Conservation (phyloP, 2,797 vertebrate species). For the Lepus townsendii region DNA sequence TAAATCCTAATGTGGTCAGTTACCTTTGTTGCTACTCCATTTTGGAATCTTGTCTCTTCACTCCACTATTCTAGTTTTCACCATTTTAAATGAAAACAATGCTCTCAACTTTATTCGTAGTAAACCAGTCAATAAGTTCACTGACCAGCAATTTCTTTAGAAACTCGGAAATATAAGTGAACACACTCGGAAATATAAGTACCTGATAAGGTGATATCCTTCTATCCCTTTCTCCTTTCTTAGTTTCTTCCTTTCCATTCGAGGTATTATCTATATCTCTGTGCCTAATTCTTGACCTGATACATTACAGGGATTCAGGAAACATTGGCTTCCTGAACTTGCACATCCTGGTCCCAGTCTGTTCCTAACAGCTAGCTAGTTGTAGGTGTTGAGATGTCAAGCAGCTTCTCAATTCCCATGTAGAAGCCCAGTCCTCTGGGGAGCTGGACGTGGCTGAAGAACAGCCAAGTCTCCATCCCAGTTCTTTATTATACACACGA, state of each 20-base stretch:
- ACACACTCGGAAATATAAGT: neutral
- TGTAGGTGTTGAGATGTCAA: neutral
- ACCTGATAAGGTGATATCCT: neutral
- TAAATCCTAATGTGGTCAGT: neutral
- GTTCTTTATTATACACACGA: neutral
- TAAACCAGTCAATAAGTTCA: neutral
- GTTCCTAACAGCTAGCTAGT: neutral
- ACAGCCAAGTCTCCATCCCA: neutral
- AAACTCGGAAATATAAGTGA: neutral
- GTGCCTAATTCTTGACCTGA: neutral
- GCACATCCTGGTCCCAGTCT: neutral
- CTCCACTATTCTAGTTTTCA: neutral
- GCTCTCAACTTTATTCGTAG: neutral
- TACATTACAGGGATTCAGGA: neutral
- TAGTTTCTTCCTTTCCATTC: no score
- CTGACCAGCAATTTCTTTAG: neutral
- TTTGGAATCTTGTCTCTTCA: neutral
- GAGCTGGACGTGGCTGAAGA: neutral
- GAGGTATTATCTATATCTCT: neutral
- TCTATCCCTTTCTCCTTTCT: no score
- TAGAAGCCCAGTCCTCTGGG: neutral
- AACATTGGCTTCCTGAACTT: neutral
- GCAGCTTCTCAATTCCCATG: neutral
- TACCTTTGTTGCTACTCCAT: neutral
- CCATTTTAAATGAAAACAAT: neutral